Evolutionary conservation across 2,888 invertebrate species (phyloP), one percentile per base, ranked within the genome.

Genomic region (Chymomyza procnemis): DNA sequence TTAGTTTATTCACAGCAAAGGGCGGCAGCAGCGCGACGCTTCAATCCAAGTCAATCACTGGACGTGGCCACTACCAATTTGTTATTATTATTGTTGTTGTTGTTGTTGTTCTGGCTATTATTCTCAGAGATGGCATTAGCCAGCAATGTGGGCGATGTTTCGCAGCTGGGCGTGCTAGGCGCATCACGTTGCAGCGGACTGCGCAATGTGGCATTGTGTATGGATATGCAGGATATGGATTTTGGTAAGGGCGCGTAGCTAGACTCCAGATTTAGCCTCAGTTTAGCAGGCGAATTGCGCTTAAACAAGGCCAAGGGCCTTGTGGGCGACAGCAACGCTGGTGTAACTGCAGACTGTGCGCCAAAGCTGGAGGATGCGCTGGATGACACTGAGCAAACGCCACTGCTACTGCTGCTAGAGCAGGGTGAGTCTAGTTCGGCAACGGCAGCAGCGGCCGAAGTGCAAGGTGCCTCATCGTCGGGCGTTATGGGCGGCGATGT

Each of bases 401-500:
- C 67, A 71, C 78, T 75, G 77, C 79, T 74, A 66, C 64, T 47
- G 61, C 73, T 75, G 65, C 76, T 69, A 55, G 78, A 71, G 74
- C 79, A 78, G 14, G 89, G 88, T 0, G 87, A 87, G 19, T 85
- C 82, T 9, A 82, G 48, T 5, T 87, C 82, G 12, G 75, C 57
- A 21, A 62, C 64, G 0, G 74, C 69, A 1, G 74, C 56, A 6
- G 46, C n/a, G 22, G 85, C 69, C 21, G 83, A 82, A 18, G 83
- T 84, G 74, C 86, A 73, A n/a, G 84, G 83, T 34, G 83, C 74
- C 69, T 88, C 87, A 57, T 88, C 75, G 34, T 80, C 88, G 4
- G 88, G 89, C 16, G 89, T 88, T 21, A 88, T 76, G 22, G 89
- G 89, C n/a, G 89, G 88, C 62, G 89, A 89, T 63, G 89, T 89